Evolutionary conservation across 2,888 invertebrate genomes (phyloP).

Genomic region (Cosmia pyralina): DNA sequence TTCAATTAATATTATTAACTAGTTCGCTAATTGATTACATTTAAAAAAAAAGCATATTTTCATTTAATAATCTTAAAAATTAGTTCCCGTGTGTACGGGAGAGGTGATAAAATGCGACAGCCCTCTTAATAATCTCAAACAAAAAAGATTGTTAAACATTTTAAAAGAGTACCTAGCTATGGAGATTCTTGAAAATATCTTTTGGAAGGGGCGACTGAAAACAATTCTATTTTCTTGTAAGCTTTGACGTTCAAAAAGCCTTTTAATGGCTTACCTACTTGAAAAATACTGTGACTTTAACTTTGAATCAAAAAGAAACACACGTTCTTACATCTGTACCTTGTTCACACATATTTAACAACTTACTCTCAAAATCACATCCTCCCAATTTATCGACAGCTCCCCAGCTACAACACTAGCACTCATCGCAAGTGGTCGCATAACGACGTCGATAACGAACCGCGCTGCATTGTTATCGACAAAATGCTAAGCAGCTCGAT

Average conservation of each 20-base stretch:
- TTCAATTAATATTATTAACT: too few species aligned
- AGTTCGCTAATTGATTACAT: too few species aligned
- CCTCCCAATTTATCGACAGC: constrained; percentile 26
- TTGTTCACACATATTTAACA: background rate
- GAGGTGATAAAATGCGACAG: too few species aligned
- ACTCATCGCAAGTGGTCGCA: constrained; percentile 83
- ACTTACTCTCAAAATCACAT: background rate
- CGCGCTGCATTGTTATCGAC: constrained; percentile 81
- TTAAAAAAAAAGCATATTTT: too few species aligned
- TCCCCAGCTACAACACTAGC: constrained; percentile 50
- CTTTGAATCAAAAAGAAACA: background rate
- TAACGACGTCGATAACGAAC: constrained; percentile 87
- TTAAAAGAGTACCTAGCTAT: background rate
- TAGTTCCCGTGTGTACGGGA: too few species aligned
- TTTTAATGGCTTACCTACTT: background rate
- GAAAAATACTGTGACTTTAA: background rate
- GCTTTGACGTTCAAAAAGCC: background rate
- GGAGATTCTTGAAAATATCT: background rate
- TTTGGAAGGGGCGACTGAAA: background rate
- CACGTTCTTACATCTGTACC: background rate
- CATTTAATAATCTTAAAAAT: too few species aligned
- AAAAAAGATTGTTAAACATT: background rate
- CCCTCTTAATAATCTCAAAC: background rate
- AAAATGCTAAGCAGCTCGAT: constrained; percentile 74
- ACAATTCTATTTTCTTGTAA: background rate